Conservation (phyloP, 2,113 vertebrate genomes). For the Pao palembangensis region DNA sequence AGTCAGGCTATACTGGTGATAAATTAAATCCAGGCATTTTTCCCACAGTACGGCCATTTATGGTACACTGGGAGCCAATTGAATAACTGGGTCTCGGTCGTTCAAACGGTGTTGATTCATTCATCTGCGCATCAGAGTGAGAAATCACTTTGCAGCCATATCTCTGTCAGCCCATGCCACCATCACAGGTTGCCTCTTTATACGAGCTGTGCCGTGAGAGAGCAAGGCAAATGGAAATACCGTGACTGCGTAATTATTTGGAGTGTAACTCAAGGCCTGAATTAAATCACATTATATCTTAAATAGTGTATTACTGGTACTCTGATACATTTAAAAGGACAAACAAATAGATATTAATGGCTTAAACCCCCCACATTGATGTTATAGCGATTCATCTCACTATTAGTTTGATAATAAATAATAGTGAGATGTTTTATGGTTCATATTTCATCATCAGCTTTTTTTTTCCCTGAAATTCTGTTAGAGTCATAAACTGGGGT, state of each 20-base stretch:
- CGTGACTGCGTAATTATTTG: neutral
- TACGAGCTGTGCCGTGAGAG: conserved; percentile 24
- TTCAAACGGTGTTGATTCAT: conserved; percentile 16
- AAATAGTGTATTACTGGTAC: too few relatives aligned
- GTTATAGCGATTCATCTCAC: too few relatives aligned
- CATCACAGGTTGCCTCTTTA: conserved; percentile 23
- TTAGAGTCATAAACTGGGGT: too few relatives aligned
- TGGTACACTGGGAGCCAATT: conserved; percentile 16
- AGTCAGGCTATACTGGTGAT: conserved; percentile 16
- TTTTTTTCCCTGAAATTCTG: too few relatives aligned
- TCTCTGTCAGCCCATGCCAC: conserved; percentile 31
- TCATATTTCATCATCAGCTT: too few relatives aligned
- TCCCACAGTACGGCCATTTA: neutral
- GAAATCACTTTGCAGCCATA: conserved; percentile 35
- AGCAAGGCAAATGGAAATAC: conserved; percentile 24
- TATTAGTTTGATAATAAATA: too few relatives aligned
- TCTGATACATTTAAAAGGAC: too few relatives aligned
- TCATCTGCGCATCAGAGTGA: conserved; percentile 30
- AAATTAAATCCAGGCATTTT: conserved; percentile 19
- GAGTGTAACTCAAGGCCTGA: too few relatives aligned
- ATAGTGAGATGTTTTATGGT: too few relatives aligned
- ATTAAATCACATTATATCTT: too few relatives aligned
- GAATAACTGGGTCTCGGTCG: conserved; percentile 39
- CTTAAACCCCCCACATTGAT: too few relatives aligned
- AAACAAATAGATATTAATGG: too few relatives aligned